Evolutionary conservation across 2,113 vertebrate genomes (phyloP).

Genomic region (Rhynchomys soricoides): DNA sequence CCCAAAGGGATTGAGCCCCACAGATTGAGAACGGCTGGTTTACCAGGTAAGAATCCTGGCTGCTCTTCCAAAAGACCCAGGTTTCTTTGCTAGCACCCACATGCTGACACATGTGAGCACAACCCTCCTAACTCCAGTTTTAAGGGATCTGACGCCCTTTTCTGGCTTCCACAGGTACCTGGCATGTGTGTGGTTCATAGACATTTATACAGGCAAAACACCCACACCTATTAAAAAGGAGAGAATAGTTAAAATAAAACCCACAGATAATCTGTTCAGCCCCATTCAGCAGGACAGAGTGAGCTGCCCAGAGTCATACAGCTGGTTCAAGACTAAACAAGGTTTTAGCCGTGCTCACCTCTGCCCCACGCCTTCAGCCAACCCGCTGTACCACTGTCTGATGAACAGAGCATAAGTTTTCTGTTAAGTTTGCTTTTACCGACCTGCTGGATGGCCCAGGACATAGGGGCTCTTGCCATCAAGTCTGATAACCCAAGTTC

Average conservation of each 20-base stretch:
- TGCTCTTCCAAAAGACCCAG: not conserved
- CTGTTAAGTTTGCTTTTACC: not conserved
- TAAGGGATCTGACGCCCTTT: not conserved
- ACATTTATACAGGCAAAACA: no score
- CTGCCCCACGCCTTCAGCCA: not conserved
- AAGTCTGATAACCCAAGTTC: not conserved
- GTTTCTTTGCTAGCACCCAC: not conserved
- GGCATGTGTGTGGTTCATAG: no score
- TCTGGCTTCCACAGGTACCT: no score
- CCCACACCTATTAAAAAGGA: not conserved
- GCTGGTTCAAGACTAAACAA: not conserved
- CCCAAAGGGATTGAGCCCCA: not conserved
- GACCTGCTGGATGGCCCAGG: not conserved
- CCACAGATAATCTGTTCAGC: not conserved
- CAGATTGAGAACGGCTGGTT: not conserved
- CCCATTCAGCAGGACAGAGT: not conserved
- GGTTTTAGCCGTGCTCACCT: not conserved
- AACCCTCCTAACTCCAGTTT: not conserved
- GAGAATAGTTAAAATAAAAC: not conserved
- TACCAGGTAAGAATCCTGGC: not conserved
- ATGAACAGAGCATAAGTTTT: constrained; percentile 5
- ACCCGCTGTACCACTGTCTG: not conserved
- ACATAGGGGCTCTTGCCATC: not conserved
- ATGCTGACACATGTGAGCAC: not conserved
- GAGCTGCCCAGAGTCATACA: not conserved